These are phyloP conservation scores for Nephila pilipes DNA, from an alignment of 1,140 invertebrate genomes.

Conservation along the genomic window DNA sequence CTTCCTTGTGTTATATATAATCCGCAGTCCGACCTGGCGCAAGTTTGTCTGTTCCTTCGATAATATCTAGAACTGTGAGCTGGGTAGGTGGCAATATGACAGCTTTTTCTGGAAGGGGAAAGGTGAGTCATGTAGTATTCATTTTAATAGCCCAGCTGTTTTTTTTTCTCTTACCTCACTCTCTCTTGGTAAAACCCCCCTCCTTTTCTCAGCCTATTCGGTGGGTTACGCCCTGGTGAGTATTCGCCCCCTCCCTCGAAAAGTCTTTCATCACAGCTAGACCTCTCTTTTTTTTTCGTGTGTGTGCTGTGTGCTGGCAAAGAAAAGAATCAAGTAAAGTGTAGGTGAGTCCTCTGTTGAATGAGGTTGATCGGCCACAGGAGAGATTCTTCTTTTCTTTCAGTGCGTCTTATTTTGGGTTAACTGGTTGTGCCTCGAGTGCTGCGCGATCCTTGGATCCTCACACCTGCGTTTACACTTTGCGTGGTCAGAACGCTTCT, in stretches of 20 bases:
- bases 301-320: neutral
- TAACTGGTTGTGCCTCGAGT: neutral
- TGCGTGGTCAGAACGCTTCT: constrained; percentile 2
- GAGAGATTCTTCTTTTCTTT: neutral
- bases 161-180: neutral
- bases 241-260: neutral
- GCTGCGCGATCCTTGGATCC: neutral
- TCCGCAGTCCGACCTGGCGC: neutral
- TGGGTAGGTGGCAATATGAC: constrained; percentile 43
- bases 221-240: neutral
- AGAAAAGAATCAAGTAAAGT: neutral
- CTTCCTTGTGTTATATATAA: neutral
- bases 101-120: neutral
- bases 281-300: neutral
- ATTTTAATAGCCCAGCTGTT: constrained; percentile 13
- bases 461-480: constrained; percentile 21
- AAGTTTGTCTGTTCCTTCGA: neutral
- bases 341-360: neutral
- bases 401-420: neutral
- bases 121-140: neutral
- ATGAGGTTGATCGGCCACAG: neutral
- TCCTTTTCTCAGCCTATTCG: neutral
- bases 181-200: neutral
- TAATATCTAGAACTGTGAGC: neutral
- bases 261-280: neutral